A percentile compares a stretch with the other conserved stretches of the same genome.
Evolutionary conservation across 2,888 invertebrate species (phyloP).

Genomic region (Cremastinae sp.): DNA sequence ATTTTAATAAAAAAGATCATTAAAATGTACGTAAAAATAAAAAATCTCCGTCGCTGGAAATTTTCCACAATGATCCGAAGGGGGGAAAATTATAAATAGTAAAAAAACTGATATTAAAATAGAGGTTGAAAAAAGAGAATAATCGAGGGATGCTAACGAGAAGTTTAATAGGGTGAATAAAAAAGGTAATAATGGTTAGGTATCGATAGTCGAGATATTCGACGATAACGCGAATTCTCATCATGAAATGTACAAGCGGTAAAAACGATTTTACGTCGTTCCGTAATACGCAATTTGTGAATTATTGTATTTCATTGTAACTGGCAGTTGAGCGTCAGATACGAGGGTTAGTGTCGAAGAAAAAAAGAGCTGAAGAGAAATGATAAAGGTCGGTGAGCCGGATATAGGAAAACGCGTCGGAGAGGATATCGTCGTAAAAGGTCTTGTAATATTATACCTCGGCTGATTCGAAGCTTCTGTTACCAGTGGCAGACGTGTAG

Average conservation of each 20-base stretch:
- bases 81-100: too few species aligned
- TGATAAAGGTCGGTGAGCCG: slow-evolving; percentile 17
- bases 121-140: too few species aligned
- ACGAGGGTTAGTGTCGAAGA: slow-evolving; percentile 20
- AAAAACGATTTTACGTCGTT: slow-evolving; percentile 4
- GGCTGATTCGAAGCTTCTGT: slow-evolving; percentile 48
- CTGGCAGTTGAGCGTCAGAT: background rate
- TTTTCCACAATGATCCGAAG: too few species aligned
- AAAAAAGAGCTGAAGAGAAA: background rate
- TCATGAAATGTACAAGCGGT: slow-evolving; percentile 2
- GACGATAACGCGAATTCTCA: background rate
- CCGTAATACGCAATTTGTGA: slow-evolving; percentile 14
- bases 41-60: too few species aligned
- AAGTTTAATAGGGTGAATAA: too few species aligned
- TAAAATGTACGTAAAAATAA: too few species aligned
- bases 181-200: too few species aligned
- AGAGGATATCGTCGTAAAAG: slow-evolving; percentile 42
- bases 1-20: too few species aligned
- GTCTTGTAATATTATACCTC: slow-evolving; percentile 44
- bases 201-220: background rate
- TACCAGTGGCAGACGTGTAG: slow-evolving; percentile 31
- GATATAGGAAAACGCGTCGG: slow-evolving; percentile 38
- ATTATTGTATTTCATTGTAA: background rate
- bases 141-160: too few species aligned
- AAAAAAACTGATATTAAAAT: too few species aligned